A percentile compares a stretch with the other conserved stretches of the same genome.
Evolutionary conservation across 2,888 invertebrate genomes (phyloP).

Genomic region (Oscheius sp.): DNA sequence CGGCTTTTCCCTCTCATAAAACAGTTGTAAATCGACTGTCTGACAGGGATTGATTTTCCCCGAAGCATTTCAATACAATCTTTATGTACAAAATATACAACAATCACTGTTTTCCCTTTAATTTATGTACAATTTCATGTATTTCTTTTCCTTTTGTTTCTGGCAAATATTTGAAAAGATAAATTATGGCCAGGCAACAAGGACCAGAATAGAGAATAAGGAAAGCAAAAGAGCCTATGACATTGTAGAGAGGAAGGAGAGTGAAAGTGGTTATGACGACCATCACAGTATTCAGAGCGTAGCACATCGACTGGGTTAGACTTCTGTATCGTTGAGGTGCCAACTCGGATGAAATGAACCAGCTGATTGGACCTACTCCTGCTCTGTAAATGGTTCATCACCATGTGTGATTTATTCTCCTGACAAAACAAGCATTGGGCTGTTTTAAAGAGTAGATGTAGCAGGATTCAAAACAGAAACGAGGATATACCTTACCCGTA

Average conservation of each 20-base stretch:
- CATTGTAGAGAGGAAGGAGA: constrained; percentile 55
- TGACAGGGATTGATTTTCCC: no score
- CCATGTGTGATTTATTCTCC: no score
- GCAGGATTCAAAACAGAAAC: background rate
- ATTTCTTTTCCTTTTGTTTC: constrained; percentile 65
- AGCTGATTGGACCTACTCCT: constrained; percentile 64
- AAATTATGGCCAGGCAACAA: constrained; percentile 46
- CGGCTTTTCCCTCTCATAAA: no score
- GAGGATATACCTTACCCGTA: constrained; percentile 64
- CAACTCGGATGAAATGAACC: constrained; percentile 65
- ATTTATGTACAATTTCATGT: constrained; percentile 60
- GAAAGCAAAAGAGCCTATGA: constrained; percentile 58
- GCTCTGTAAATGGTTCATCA: no score
- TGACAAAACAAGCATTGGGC: no score
- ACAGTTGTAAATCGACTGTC: no score
- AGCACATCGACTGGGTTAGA: constrained; percentile 58
- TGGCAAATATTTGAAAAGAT: constrained; percentile 54
- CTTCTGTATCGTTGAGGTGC: constrained; percentile 64
- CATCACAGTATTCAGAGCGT: constrained; percentile 60
- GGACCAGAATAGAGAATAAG: constrained; percentile 60
- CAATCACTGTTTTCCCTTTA: constrained; percentile 44
- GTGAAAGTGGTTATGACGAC: constrained; percentile 59
- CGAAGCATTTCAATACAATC: no score
- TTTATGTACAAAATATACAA: no score
- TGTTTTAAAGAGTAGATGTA: no score